These are phyloP conservation scores for Neomonachus schauinslandi DNA, from an alignment of 2,113 vertebrate genomes.

Conservation along the genomic window DNA sequence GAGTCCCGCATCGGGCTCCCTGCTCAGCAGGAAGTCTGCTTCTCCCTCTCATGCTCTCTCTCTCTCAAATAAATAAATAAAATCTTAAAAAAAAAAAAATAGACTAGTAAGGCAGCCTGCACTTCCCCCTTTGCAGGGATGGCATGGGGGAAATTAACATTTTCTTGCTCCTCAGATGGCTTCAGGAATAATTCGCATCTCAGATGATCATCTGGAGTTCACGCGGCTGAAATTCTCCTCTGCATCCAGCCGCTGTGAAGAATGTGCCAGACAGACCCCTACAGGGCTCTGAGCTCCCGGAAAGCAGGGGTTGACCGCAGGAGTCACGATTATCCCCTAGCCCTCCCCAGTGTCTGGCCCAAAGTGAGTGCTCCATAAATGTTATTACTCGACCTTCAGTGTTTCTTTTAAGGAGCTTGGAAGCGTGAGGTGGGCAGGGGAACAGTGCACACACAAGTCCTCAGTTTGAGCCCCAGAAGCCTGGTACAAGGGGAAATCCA, in stretches of 20 bases:
- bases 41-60: too few relatives aligned
- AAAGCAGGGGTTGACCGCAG: neutral
- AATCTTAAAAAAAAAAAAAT: too few relatives aligned
- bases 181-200: neutral
- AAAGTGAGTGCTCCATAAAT: neutral
- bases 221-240: neutral
- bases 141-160: neutral
- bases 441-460: neutral
- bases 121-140: neutral
- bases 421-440: neutral
- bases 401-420: neutral
- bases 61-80: too few relatives aligned
- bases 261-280: neutral
- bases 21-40: too few relatives aligned
- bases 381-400: neutral
- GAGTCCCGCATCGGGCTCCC: too few relatives aligned
- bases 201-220: neutral
- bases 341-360: neutral
- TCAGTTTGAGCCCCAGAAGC: neutral
- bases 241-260: neutral
- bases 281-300: neutral
- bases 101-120: neutral
- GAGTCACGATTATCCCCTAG: too few relatives aligned
- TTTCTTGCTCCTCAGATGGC: neutral
- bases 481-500: neutral